Evolutionary conservation across 2,888 invertebrate genomes (phyloP).

Genomic region (Pristionchus entomophagus): DNA sequence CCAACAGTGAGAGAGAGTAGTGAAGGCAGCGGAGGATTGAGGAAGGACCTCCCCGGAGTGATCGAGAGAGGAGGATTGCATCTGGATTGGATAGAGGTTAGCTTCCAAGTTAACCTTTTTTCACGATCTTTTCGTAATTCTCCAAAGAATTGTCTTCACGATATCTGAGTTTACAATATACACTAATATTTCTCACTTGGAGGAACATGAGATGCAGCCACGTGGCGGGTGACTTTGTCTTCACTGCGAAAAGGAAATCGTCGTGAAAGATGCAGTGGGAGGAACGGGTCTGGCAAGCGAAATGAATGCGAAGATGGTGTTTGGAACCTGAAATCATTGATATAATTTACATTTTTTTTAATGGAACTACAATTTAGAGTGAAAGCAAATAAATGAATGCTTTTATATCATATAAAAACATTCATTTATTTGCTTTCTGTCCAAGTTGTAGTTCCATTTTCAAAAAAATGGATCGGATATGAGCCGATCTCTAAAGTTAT

Average conservation of each 20-base stretch:
- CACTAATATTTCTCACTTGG: slow-evolving; percentile 80
- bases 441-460: too few relatives aligned
- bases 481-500: too few relatives aligned
- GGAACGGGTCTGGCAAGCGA: slow-evolving; percentile 89
- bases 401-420: too few relatives aligned
- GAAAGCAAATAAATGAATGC: too few relatives aligned
- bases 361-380: too few relatives aligned
- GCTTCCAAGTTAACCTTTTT: not conserved
- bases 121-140: not conserved
- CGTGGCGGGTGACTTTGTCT: slow-evolving; percentile 85
- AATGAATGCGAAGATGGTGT: slow-evolving; percentile 89
- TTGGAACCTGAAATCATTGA: slow-evolving; percentile 82
- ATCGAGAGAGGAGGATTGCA: slow-evolving; percentile 69
- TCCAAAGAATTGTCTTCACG: not conserved
- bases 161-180: not conserved
- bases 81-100: slow-evolving; percentile 44
- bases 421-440: too few relatives aligned
- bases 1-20: slow-evolving; percentile 87
- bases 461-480: too few relatives aligned
- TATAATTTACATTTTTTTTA: too few relatives aligned
- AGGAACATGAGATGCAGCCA: slow-evolving; percentile 98
- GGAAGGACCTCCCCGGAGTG: slow-evolving; percentile 76
- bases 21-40: slow-evolving; percentile 77
- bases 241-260: slow-evolving; percentile 78
- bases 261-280: slow-evolving; percentile 88